Conservation (phyloP, 2,797 vertebrate species). For the Pantherophis alleghaniensis region DNA sequence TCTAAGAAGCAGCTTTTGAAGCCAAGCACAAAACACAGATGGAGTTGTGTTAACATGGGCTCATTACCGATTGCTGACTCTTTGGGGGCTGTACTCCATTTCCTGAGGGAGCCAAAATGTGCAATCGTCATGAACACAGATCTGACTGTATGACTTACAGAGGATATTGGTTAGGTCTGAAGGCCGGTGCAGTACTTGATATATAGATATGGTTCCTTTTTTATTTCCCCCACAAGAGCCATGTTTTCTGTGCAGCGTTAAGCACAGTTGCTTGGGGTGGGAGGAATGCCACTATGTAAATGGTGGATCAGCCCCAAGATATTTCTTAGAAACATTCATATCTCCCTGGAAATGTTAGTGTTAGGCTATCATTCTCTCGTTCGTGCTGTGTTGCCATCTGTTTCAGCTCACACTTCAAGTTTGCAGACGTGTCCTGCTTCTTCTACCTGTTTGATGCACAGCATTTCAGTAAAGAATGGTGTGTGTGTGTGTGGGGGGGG, state of each 20-base stretch:
- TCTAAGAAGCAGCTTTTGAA: conserved; percentile 5
- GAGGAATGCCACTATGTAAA: background rate
- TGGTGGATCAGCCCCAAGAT: background rate
- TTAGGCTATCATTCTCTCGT: background rate
- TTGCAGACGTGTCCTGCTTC: conserved; percentile 30
- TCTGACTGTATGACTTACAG: conserved; percentile 6
- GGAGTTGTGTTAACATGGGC: conserved; percentile 13
- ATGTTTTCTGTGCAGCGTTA: conserved; percentile 8
- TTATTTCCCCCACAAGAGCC: conserved; percentile 21
- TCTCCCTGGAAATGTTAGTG: conserved; percentile 22
- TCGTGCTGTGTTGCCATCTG: conserved; percentile 2
- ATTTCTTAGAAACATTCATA: conserved; percentile 21
- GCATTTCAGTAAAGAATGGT: conserved; percentile 13
- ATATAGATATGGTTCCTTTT: background rate
- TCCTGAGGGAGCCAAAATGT: conserved; percentile 23
- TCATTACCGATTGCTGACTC: conserved; percentile 15
- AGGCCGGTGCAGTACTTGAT: background rate
- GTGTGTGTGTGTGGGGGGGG: background rate
- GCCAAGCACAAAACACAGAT: conserved; percentile 25
- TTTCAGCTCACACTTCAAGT: conserved; percentile 33
- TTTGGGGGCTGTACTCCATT: conserved; percentile 3
- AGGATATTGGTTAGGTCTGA: conserved; percentile 7
- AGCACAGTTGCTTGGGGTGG: background rate
- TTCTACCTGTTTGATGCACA: conserved; percentile 24
- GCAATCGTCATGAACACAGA: background rate